These are phyloP conservation scores for Papilio dardanus DNA, from an alignment of 1,140 invertebrate genomes.

Conservation along the genomic window DNA sequence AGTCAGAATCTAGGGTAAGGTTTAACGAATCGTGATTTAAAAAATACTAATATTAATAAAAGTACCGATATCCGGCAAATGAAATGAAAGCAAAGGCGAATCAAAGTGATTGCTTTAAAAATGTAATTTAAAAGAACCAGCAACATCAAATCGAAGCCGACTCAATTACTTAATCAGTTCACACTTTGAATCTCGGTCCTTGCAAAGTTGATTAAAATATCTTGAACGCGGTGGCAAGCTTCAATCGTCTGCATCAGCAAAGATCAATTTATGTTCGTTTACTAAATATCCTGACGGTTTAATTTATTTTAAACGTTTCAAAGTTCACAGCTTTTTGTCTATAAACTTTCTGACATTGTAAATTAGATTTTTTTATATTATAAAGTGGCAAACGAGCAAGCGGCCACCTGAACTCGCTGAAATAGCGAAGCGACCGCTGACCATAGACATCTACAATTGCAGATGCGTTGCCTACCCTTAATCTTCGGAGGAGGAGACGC, in stretches of 20 bases:
- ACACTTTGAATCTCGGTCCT: constrained; percentile 2
- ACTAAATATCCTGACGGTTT: background rate
- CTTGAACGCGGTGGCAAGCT: background rate
- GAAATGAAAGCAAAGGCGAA: background rate
- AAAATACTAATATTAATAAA: constrained; percentile 1
- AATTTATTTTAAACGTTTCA: background rate
- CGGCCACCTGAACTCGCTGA: no score
- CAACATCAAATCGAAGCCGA: constrained; percentile 1
- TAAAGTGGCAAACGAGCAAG: no score
- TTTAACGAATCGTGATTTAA: no score
- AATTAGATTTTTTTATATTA: no score
- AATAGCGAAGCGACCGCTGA: no score
- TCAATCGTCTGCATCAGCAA: background rate
- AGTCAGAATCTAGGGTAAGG: no score
- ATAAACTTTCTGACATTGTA: no score
- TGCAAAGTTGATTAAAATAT: constrained; percentile 8
- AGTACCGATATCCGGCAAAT: background rate
- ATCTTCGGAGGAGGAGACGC: no score
- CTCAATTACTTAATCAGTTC: constrained; percentile 9
- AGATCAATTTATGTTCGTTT: background rate
- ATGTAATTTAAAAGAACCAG: background rate
- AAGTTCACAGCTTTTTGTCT: background rate
- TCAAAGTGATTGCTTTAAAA: background rate
- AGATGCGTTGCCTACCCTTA: no score
- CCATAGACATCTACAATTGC: no score